Conservation (phyloP, 1,140 invertebrate genomes). For the Eriocheir sinensis region DNA sequence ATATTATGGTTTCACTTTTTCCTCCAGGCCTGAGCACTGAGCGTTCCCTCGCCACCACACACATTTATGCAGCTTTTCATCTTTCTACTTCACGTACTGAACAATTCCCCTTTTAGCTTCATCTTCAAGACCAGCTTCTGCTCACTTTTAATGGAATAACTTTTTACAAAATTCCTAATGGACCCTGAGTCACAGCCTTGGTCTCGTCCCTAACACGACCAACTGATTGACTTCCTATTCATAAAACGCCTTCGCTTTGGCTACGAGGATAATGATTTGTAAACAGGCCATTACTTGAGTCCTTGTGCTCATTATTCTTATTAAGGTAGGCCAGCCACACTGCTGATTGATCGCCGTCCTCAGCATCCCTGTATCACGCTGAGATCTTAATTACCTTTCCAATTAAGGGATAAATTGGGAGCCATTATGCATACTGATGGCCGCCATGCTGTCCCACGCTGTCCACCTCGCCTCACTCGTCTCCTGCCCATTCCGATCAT, state of each 20-base stretch:
- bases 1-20: too few relatives aligned
- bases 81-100: too few relatives aligned
- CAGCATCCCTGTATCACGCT: not conserved
- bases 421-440: conserved; percentile 5
- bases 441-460: not conserved
- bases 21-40: too few relatives aligned
- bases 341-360: not conserved
- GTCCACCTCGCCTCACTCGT: not conserved
- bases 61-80: too few relatives aligned
- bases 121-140: not conserved
- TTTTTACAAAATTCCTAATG: not conserved
- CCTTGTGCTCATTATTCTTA: conserved; percentile 12
- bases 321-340: not conserved
- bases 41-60: too few relatives aligned
- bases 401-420: conserved; percentile 2
- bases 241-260: not conserved
- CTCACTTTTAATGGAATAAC: not conserved
- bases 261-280: not conserved
- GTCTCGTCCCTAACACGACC: not conserved
- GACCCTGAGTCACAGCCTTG: not conserved
- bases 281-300: not conserved
- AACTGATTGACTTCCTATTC: conserved; percentile 5
- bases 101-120: not conserved
- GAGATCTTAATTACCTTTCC: not conserved
- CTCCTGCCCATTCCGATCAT: not conserved